Evolutionary conservation across 2,797 vertebrate species (phyloP).

Genomic region (Podargus strigoides): DNA sequence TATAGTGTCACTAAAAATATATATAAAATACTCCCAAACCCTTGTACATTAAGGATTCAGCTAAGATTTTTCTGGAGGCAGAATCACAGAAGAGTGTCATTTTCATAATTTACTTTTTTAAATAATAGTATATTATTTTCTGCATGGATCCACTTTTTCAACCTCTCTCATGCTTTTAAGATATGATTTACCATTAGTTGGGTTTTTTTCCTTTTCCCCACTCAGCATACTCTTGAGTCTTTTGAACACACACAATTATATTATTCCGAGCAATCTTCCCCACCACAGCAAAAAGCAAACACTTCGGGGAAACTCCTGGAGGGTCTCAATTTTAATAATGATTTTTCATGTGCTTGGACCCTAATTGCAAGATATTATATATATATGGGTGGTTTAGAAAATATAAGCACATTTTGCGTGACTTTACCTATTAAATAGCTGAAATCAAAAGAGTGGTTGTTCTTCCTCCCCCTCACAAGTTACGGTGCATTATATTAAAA

Average conservation of each 20-base stretch:
- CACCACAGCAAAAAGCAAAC: constrained; percentile 59
- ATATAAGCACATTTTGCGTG: constrained; percentile 38
- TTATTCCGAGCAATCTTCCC: constrained; percentile 53
- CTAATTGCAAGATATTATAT: constrained; percentile 61
- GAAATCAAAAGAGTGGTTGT: constrained; percentile 31
- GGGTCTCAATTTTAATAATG: constrained; percentile 58
- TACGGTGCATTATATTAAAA: neutral
- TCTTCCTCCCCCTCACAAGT: neutral
- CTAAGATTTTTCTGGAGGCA: constrained; percentile 42
- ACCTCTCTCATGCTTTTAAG: constrained; percentile 68
- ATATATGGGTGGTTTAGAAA: constrained; percentile 51
- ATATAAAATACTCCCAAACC: no score
- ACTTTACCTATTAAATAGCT: constrained; percentile 59
- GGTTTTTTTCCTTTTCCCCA: neutral
- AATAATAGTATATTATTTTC: constrained; percentile 74
- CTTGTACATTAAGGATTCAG: constrained; percentile 58
- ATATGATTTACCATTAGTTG: constrained; percentile 62
- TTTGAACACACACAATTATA: constrained; percentile 61
- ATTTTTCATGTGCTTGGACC: constrained; percentile 52
- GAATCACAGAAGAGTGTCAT: constrained; percentile 48
- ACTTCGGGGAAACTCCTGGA: constrained; percentile 59
- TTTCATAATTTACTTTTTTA: constrained; percentile 73
- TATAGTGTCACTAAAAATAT: constrained; percentile 38
- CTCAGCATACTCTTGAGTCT: constrained; percentile 43
- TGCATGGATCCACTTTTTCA: constrained; percentile 63